phyloP scores from a whole-genome alignment of 2,797 vertebrate species.

The Sebastolobus alascanus region DNA sequence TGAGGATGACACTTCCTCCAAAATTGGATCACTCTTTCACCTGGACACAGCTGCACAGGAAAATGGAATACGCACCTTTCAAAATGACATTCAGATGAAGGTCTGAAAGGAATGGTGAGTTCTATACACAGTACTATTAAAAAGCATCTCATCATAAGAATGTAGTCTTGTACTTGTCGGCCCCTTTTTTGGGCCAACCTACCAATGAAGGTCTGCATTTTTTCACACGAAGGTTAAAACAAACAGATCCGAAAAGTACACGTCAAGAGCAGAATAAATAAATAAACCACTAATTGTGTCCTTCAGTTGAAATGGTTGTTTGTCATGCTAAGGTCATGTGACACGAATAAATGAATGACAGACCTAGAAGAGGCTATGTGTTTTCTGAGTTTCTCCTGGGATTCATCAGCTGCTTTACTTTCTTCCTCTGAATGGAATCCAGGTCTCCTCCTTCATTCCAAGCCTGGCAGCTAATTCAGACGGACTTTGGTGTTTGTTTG shows the following conservation, averaged over 20 bases:
- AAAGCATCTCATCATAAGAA: conserved; percentile 7
- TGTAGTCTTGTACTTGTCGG: neutral
- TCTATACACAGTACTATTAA: neutral
- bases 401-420: conserved; percentile 18
- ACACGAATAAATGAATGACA: conserved; percentile 7
- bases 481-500: conserved; percentile 23
- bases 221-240: neutral
- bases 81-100: conserved; percentile 34
- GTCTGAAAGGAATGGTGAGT: neutral
- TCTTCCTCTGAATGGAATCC: conserved; percentile 27
- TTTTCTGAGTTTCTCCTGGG: conserved; percentile 27
- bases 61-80: conserved; percentile 26
- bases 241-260: neutral
- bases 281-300: neutral
- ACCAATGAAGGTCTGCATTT: neutral
- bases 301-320: neutral
- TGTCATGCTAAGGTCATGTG: neutral
- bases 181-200: neutral
- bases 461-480: conserved; percentile 30
- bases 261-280: neutral
- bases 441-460: conserved; percentile 36
- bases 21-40: conserved; percentile 27
- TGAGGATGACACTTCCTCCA: neutral
- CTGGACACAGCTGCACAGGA: conserved; percentile 31
- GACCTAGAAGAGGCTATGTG: neutral